A percentile compares a stretch with the other conserved stretches of the same genome.
phyloP scores from a whole-genome alignment of 2,113 vertebrate species.

The Podarcis muralis region DNA sequence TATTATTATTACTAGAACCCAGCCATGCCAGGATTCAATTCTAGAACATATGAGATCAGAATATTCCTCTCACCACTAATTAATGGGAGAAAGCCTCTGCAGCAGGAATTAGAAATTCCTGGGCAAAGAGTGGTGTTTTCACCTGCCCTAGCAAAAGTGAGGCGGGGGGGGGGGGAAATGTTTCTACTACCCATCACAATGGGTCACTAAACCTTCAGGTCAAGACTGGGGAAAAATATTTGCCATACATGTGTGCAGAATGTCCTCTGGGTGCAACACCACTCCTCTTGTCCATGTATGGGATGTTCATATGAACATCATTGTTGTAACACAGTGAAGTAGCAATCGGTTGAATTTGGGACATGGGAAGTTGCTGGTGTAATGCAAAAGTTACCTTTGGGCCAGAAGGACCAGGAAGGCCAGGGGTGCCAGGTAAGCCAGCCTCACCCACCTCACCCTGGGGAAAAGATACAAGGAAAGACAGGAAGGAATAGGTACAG shows the following conservation, averaged over 20 bases:
- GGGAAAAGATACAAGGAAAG: slow-evolving; percentile 50
- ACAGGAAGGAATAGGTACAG: slow-evolving; percentile 24
- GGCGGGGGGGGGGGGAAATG: not conserved
- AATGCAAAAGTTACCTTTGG: slow-evolving; percentile 75
- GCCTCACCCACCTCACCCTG: slow-evolving; percentile 84
- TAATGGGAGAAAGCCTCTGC: not conserved
- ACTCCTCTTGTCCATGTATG: not conserved
- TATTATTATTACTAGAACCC: too few relatives aligned
- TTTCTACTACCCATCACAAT: too few relatives aligned
- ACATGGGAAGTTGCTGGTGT: not conserved
- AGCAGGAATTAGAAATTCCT: not conserved
- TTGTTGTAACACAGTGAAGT: not conserved
- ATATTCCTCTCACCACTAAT: not conserved
- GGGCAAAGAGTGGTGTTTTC: not conserved
- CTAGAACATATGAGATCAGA: not conserved
- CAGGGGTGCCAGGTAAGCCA: slow-evolving; percentile 65
- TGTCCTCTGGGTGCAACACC: not conserved
- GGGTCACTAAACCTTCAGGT: not conserved
- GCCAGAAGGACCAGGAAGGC: slow-evolving; percentile 80
- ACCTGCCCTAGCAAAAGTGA: not conserved
- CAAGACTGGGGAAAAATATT: not conserved
- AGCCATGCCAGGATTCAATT: not conserved
- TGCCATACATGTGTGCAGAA: not conserved
- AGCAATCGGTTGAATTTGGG: not conserved
- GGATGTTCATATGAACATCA: not conserved